A percentile compares a stretch with the other conserved stretches of the same genome.
These are phyloP conservation scores for Oreamnos americanus DNA, from an alignment of 2,113 vertebrate species.

Conservation along the genomic window DNA sequence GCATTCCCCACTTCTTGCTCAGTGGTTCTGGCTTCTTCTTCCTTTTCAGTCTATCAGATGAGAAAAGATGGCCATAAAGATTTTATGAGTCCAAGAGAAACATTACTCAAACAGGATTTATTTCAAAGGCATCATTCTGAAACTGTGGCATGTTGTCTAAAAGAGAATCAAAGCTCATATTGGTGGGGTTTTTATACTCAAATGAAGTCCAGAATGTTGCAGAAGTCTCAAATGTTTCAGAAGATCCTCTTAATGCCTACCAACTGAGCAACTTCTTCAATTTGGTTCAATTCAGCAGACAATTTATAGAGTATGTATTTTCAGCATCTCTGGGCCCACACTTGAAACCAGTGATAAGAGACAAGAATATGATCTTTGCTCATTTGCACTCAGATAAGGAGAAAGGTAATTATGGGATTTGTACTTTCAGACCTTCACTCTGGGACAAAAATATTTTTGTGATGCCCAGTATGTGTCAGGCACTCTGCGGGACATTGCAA, in stretches of 20 bases:
- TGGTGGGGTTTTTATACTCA: slow-evolving; percentile 29
- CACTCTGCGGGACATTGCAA: not conserved
- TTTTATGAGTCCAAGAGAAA: slow-evolving; percentile 72
- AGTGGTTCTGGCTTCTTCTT: slow-evolving; percentile 21
- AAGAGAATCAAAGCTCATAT: slow-evolving; percentile 15
- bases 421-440: not conserved
- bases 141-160: slow-evolving; percentile 40
- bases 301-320: not conserved
- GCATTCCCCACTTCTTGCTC: not conserved
- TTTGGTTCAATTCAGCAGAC: slow-evolving; percentile 30
- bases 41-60: slow-evolving; percentile 38
- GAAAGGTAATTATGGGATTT: not conserved
- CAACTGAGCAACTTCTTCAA: slow-evolving; percentile 29
- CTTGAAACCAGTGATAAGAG: not conserved
- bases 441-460: not conserved
- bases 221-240: slow-evolving; percentile 9
- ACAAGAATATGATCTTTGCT: not conserved
- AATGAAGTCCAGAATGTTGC: slow-evolving; percentile 30
- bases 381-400: not conserved
- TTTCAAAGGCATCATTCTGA: slow-evolving; percentile 57
- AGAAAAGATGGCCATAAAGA: slow-evolving; percentile 66
- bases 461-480: not conserved
- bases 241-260: not conserved
- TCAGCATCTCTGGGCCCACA: not conserved
- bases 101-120: slow-evolving; percentile 65